These are phyloP conservation scores for Crenuchus spilurus DNA, from an alignment of 2,797 vertebrate species.

Conservation along the genomic window DNA sequence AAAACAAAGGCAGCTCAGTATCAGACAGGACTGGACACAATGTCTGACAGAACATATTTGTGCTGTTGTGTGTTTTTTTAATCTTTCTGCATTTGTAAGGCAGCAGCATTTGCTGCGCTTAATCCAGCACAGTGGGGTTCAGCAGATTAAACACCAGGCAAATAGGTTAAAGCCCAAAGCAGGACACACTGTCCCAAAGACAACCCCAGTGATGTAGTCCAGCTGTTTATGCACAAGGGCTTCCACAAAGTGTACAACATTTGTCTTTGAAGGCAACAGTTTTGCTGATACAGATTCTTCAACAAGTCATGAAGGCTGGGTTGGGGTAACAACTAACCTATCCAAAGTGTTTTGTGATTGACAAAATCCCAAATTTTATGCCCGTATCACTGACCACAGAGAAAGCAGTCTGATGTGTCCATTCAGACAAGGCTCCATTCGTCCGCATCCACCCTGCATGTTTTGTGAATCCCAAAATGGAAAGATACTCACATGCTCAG, in stretches of 20 bases:
- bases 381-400: background rate
- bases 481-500: background rate
- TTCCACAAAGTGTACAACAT: background rate
- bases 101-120: conserved; percentile 39
- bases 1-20: conserved; percentile 52
- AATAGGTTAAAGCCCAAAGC: conserved; percentile 36
- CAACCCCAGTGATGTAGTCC: background rate
- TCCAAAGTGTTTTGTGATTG: no score
- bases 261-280: background rate
- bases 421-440: background rate
- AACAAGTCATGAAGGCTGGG: background rate
- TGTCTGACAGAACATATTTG: conserved; percentile 2
- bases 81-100: conserved; percentile 35
- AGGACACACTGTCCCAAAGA: conserved; percentile 39
- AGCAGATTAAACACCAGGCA: conserved; percentile 50
- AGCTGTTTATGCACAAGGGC: conserved; percentile 14
- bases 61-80: conserved; percentile 12
- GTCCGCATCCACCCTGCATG: background rate
- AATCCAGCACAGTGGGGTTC: conserved; percentile 52
- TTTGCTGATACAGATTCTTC: background rate
- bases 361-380: no score
- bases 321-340: background rate
- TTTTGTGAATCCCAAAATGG: conserved; percentile 16
- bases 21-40: conserved; percentile 32
- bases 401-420: background rate